Evolutionary conservation across 30 jellyfish, hydroid and myxozoan species (phyloP), one percentile per base, ranked within the genome.

Genomic region (Sanderia malayensis): DNA sequence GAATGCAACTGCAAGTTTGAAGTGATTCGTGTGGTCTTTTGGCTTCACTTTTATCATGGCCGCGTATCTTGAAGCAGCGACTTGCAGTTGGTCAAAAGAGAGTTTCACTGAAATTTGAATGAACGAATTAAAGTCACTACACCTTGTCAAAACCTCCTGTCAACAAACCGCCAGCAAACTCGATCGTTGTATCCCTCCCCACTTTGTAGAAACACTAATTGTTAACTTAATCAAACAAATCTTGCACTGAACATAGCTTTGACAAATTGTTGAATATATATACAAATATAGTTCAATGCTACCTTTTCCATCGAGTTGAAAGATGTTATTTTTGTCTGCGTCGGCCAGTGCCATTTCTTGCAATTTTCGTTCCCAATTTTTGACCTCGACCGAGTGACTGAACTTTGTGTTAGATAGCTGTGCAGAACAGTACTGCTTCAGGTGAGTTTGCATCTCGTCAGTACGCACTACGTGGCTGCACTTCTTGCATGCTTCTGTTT

Each of bases 391-490:
- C 19, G 60, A 73, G 44, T 81, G 95, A 21, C 32, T 33, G 37
- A 72, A 37, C 31, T 33, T 81, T 37, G 82, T 64, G 44, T 70
- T 61, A 1, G 82, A 52, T 8, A 22, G 64, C 37, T 81, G 79
- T 8, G 97, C 78, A 10, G 94, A 76, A 70, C 97, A 88, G 20
- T 81, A 47, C 22, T 31, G 55, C 67, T 68, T 44, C 28, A 61
- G 26, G 45, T 88, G 97, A 24, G 71, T 62, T 21, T 25, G 31
- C 1, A 32, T 31, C 9, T 88, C 97, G 11, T 58, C 72, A 2
- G 29, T 59, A 1, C 61, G 64, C 21, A 80, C 86, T 10, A 93
- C 18, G 44, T 70, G 89, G 30, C 97, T 74, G 61, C 97, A 88
- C 76, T 64, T 28, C 13, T 47, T 37, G 74, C 97, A 88, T 11